Evolutionary conservation across 2,888 invertebrate genomes (phyloP), one percentile per base, ranked within the genome.

Genomic region (Acanthococcus lagerstroemiae): DNA sequence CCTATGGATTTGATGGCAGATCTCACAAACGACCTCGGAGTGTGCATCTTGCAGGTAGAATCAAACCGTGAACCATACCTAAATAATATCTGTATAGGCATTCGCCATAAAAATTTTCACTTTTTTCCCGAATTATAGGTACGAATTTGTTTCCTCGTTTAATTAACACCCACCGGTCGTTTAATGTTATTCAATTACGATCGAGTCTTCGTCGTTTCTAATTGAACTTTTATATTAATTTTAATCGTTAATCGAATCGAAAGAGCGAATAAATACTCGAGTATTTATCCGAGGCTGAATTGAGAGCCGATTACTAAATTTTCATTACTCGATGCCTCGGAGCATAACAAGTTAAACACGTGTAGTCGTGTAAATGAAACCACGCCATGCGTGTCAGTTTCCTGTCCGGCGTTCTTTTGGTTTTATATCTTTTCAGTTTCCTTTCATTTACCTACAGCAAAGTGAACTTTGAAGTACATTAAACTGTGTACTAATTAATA

Each of bases 1-100:
- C 87, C 89, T 3, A 79, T 84, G 69, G 84, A 87, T 70, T 80
- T 84, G 67, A 88, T 90, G 86, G 86, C 88, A 66, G 89, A 90
- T 74, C 82, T 87, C 45, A 84, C 88, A 50, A 90, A 90, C 75
- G 83, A 84, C 73, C 80, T 87, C 70, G 84, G 85, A 63, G 77
- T 86, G 69, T 83, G 83, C 74, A 80, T 87, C 71, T 79, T 90
- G 56, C 80, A 81, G 72, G 80, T 81, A 71, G 76, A 77, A 52
- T 22, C 52, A 24, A 52, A 52, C 52, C 52, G 52, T 52, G 80
- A 85, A 72, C 82, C 84, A 75, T 86, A 24, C 86, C 72, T 84
- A 85, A 73, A 83, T 84, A 76, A 79, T n/a, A n/a, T n/a, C n/a
- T n/a, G 84, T 72, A 87, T 86, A 75, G 83, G 84, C 55, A 86